Evolutionary conservation across 2,888 invertebrate species (phyloP), one percentile per base, ranked within the genome.

Genomic region (Stramonita haemastoma): DNA sequence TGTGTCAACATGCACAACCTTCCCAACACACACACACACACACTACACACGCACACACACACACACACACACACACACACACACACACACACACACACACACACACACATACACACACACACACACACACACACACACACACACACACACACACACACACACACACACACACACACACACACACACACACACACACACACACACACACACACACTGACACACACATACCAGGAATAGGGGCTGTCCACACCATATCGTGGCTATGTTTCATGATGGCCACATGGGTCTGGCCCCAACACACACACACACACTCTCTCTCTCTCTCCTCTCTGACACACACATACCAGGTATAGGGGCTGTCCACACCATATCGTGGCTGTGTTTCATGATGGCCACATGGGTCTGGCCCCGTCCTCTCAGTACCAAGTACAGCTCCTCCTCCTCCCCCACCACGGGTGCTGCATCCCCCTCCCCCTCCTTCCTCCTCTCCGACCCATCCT

Each of bases 301-400:
- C 77, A 77, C 77, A 77, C 29, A 70, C 70, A 70, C 70, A 70
- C 70, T n/a, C n/a, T n/a, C n/a, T n/a, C n/a, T n/a, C n/a, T n/a
- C n/a, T n/a, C n/a, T n/a, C n/a, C n/a, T n/a, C n/a, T n/a, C n/a
- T n/a, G 22, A 70, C 70, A 70, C 60, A 60, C 60, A 60, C 70
- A 70, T n/a, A 89, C 88, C 88, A 73, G 88, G 88, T 22, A 89
- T 73, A n/a, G 88, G 88, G n/a, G 85, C 88, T 46, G 22, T 56
- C 89, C 89, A 89, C 15, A 73, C 57, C 19, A 22, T 8, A 46
- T 56, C 56, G 19, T 84, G 84, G 36, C n/a, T 73, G 77, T 89
- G 84, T 15, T 66, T 34, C 85, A 89, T 70, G 19, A 85, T 89
- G 46, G 70, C 32, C 34, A 89, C 29, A n/a, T 89, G 89, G 19